Percentiles rank a stretch among this genome's conserved stretches.
Conservation (phyloP, 2,888 invertebrate species). For the Nephrotoma flavescens region DNA sequence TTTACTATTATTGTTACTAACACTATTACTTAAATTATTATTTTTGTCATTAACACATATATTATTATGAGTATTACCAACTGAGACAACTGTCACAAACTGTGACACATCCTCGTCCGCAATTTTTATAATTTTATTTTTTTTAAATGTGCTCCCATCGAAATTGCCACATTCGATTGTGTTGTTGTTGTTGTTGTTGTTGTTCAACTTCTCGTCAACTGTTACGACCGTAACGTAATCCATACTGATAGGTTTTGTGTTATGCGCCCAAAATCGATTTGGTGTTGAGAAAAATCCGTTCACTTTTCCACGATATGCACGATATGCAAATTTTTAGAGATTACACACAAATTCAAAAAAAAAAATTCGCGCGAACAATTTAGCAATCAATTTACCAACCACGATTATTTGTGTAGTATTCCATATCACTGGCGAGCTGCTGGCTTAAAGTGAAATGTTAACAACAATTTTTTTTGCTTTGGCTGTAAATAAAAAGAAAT, state of each 20-base stretch:
- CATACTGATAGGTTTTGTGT: conserved; percentile 9
- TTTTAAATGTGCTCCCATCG: conserved; percentile 12
- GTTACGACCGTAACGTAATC: conserved; percentile 45
- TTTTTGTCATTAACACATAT: not conserved
- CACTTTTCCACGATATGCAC: not conserved
- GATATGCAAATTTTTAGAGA: not conserved
- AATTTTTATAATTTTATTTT: not conserved
- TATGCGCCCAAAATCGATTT: not conserved
- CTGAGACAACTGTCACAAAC: conserved; percentile 42
- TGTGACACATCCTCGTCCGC: conserved; percentile 27
- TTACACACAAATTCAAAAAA: not conserved
- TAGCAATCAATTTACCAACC: not conserved
- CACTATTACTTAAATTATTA: not conserved
- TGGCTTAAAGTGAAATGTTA: not conserved
- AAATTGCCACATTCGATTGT: conserved; percentile 13
- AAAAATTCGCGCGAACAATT: not conserved
- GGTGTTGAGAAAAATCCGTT: not conserved
- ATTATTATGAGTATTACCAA: not conserved
- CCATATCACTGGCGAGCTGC: not conserved
- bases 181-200: too few relatives aligned
- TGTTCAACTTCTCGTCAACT: conserved; percentile 35
- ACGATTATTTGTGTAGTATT: not conserved
- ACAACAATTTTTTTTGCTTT: not conserved
- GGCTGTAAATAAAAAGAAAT: not conserved
- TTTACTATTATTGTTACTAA: not conserved